phyloP scores from a whole-genome alignment of 23 tunicate genomes.

The Trididemnum nubilum region DNA sequence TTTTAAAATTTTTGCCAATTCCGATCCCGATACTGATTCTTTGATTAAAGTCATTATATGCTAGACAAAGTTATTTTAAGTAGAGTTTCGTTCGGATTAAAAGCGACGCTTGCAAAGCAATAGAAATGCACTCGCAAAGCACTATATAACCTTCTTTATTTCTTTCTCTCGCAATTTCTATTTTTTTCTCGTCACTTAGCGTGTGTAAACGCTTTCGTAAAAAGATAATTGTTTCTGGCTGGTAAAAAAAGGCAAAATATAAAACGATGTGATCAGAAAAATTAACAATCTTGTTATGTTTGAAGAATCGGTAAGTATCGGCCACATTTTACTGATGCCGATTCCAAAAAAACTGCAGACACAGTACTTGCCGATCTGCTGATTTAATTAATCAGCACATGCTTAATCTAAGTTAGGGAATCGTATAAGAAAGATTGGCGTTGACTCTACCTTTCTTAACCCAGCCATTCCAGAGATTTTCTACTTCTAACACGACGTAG shows the following conservation, averaged over 20 bases:
- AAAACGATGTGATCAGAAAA: not conserved
- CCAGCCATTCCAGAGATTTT: too few species aligned
- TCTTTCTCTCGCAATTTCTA: not conserved
- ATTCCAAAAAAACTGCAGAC: not conserved
- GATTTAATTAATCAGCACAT: too few species aligned
- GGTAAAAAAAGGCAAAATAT: not conserved
- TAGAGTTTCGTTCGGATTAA: too few species aligned
- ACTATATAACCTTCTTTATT: too few species aligned
- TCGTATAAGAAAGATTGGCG: too few species aligned
- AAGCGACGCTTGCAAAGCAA: not conserved
- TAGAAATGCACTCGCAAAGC: too few species aligned
- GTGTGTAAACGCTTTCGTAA: not conserved
- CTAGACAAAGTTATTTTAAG: too few species aligned
- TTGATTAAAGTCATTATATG: not conserved
- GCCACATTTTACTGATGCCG: not conserved
- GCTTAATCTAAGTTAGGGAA: too few species aligned
- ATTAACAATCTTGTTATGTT: not conserved
- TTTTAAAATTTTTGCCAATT: not conserved
- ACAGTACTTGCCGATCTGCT: slow-evolving; percentile 1
- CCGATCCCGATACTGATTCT: not conserved
- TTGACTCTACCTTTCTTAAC: too few species aligned
- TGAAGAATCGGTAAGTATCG: not conserved
- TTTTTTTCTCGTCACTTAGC: not conserved
- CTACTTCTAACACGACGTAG: too few species aligned
- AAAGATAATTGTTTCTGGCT: not conserved